phyloP scores from a whole-genome alignment of 2,888 invertebrate species.

The Catocala sponsa region DNA sequence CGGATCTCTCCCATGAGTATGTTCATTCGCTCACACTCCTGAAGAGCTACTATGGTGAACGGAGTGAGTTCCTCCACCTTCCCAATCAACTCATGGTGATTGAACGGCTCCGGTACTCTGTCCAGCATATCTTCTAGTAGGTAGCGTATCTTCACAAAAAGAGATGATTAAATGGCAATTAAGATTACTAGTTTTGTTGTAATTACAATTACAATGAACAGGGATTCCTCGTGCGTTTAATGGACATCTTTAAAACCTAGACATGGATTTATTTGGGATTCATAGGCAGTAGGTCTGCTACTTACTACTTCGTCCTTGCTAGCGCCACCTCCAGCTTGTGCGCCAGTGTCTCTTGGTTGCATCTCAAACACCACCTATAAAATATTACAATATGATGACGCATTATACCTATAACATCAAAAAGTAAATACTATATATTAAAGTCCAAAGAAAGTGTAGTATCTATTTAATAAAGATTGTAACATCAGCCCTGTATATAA shows the following conservation, averaged over 20 bases:
- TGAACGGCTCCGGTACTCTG: constrained; percentile 96
- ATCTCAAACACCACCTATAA: constrained; percentile 92
- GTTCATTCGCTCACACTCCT: constrained; percentile 99
- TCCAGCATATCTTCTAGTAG: constrained; percentile 95
- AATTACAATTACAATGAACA: too few relatives aligned
- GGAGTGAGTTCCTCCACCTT: constrained; percentile 97
- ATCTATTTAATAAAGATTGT: too few relatives aligned
- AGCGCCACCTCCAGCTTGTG: constrained; percentile 90
- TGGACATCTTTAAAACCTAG: too few relatives aligned
- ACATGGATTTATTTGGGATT: too few relatives aligned
- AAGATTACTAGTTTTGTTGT: too few relatives aligned
- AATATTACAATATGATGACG: neutral
- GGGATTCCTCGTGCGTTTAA: too few relatives aligned
- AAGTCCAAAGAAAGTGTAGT: too few relatives aligned
- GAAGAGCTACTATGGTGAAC: constrained; percentile 96
- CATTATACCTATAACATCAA: too few relatives aligned
- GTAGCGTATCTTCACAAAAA: constrained; percentile 88
- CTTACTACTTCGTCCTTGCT: constrained; percentile 94
- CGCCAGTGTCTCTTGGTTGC: constrained; percentile 95
- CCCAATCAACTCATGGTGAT: constrained; percentile 94
- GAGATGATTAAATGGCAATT: neutral
- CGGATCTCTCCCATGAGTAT: constrained; percentile 93
- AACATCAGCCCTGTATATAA: too few relatives aligned
- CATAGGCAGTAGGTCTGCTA: neutral
- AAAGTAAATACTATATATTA: too few relatives aligned